phyloP scores from a whole-genome alignment of 2,888 invertebrate species.

The Luperina nickerlii region DNA sequence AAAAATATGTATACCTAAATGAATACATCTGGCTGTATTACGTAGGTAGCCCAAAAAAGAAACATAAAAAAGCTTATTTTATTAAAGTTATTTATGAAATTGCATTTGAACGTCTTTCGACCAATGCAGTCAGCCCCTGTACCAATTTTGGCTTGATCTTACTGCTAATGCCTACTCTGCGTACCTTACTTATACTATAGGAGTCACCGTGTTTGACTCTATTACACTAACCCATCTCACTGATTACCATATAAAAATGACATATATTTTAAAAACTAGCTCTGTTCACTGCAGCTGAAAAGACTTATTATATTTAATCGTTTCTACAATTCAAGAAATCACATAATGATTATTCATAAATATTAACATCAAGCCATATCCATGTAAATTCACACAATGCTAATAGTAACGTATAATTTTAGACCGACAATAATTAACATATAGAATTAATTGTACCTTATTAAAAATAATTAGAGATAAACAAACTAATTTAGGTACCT shows the following conservation, averaged over 20 bases:
- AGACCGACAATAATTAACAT: conserved; percentile 46
- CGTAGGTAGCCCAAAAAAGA: neutral
- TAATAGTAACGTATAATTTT: conserved; percentile 31
- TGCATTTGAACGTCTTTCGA: neutral
- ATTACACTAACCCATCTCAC: neutral
- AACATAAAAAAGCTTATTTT: too few species aligned
- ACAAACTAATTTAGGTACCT: conserved; percentile 15
- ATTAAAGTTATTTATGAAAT: neutral
- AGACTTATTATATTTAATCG: neutral
- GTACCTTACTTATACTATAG: too few species aligned
- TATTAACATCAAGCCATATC: conserved; percentile 40
- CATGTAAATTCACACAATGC: conserved; percentile 30
- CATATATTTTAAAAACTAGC: neutral
- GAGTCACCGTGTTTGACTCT: neutral
- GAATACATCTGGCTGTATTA: neutral
- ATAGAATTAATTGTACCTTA: conserved; percentile 49
- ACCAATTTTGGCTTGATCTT: neutral
- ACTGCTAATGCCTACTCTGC: neutral
- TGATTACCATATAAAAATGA: neutral
- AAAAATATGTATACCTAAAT: neutral
- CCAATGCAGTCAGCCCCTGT: neutral
- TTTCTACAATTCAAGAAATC: neutral
- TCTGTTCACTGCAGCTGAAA: neutral
- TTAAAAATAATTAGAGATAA: conserved; percentile 37
- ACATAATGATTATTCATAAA: conserved; percentile 20